Percentiles rank a stretch among this genome's conserved stretches.
Evolutionary conservation across 2,797 vertebrate genomes (phyloP).

Genomic region (Oreonectes daqikongensis): DNA sequence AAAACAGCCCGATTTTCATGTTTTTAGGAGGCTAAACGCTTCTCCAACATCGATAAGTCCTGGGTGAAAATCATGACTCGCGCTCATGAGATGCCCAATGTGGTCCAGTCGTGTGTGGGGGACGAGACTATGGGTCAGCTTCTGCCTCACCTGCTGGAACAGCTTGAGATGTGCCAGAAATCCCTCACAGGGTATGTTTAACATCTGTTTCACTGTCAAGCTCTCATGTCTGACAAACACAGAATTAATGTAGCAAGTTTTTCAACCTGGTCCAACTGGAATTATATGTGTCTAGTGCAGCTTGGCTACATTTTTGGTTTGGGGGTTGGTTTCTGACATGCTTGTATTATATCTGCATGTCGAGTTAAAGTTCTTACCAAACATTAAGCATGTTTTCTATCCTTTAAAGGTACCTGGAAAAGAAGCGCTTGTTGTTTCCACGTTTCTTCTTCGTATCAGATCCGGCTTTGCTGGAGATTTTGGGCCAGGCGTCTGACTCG

Average conservation of each 20-base stretch:
- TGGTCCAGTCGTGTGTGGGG: conserved; percentile 92
- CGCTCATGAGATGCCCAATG: conserved; percentile 89
- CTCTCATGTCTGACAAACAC: not conserved
- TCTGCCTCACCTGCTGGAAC: conserved; percentile 91
- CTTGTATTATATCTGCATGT: not conserved
- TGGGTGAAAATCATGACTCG: conserved; percentile 98
- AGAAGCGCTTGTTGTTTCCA: conserved; percentile 92
- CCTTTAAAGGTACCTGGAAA: conserved; percentile 88
- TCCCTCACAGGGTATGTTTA: conserved; percentile 89
- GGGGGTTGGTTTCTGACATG: not conserved
- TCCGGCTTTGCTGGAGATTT: conserved; percentile 91
- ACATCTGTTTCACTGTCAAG: not conserved
- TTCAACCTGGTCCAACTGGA: not conserved
- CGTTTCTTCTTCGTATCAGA: conserved; percentile 98
- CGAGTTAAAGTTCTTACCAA: not conserved
- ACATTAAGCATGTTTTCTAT: conserved; percentile 1
- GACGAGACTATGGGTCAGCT: conserved; percentile 95
- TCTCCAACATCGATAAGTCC: conserved; percentile 96
- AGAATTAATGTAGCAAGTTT: not conserved
- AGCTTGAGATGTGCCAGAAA: conserved; percentile 96
- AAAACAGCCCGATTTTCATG: not conserved
- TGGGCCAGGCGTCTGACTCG: conserved; percentile 93
- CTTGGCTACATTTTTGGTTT: too few species aligned
- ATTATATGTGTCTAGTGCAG: not conserved
- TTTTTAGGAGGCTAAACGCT: conserved; percentile 91